These are phyloP conservation scores for Anthonomus grandis DNA, from an alignment of 1,140 invertebrate genomes.

Conservation along the genomic window DNA sequence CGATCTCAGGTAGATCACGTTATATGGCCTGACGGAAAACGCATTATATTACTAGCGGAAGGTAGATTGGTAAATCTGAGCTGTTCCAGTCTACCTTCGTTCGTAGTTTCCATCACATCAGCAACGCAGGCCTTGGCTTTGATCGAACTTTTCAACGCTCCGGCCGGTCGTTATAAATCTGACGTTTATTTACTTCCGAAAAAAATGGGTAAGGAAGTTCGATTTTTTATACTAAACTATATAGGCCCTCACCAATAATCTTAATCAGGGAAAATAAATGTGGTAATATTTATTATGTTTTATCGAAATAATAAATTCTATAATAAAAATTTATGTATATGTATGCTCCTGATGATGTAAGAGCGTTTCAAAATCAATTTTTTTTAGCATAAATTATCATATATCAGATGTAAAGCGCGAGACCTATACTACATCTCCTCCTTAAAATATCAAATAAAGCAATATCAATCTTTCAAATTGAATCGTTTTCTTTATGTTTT, in stretches of 20 bases:
- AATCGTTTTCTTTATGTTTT: not conserved
- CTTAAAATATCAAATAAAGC: no score
- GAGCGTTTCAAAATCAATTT: no score
- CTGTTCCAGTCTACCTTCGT: constrained; percentile 95
- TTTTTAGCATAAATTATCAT: no score
- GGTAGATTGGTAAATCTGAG: constrained; percentile 93
- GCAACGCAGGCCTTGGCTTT: constrained; percentile 92
- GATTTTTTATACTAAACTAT: no score
- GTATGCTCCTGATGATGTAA: no score
- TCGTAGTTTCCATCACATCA: constrained; percentile 94
- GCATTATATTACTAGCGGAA: constrained; percentile 89
- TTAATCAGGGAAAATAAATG: no score
- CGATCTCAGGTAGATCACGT: constrained; percentile 96
- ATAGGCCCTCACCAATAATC: no score
- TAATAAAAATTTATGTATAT: no score
- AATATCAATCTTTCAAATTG: not conserved
- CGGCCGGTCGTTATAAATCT: constrained; percentile 88
- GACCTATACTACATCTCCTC: no score
- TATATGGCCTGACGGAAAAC: constrained; percentile 92
- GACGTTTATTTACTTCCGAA: constrained; percentile 97
- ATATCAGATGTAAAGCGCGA: no score
- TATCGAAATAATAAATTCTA: no score
- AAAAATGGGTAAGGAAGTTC: constrained; percentile 91
- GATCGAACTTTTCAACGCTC: constrained; percentile 96
- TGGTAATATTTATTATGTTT: no score